These are phyloP conservation scores for Cryptosula pallasiana DNA, from an alignment of 2,888 invertebrate species.

Conservation along the genomic window DNA sequence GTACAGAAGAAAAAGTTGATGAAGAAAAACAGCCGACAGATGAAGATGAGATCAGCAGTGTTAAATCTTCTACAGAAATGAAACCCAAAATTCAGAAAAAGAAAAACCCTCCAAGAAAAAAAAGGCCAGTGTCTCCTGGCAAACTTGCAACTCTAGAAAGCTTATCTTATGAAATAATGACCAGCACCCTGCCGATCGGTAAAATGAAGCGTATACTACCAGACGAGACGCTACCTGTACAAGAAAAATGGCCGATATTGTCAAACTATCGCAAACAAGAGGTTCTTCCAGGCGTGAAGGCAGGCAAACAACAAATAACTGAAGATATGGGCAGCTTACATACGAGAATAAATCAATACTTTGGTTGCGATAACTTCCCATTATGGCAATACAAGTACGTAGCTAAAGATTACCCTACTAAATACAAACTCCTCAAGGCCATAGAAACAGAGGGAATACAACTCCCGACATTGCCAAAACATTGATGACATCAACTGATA, in stretches of 20 bases:
- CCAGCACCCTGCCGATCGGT: background rate
- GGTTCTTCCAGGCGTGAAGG: slow-evolving; percentile 10
- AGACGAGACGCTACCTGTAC: background rate
- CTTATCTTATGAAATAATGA: slow-evolving; percentile 19
- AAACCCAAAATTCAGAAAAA: background rate
- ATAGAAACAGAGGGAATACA: background rate
- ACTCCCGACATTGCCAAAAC: background rate
- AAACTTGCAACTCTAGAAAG: slow-evolving; percentile 8
- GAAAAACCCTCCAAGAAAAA: background rate
- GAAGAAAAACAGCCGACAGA: background rate
- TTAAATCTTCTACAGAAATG: background rate
- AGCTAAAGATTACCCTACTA: background rate
- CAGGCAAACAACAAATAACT: background rate
- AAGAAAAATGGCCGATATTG: slow-evolving; percentile 4
- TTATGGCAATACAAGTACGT: slow-evolving; percentile 17
- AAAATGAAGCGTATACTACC: slow-evolving; percentile 20
- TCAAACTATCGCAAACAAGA: slow-evolving; percentile 18
- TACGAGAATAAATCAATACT: slow-evolving; percentile 14
- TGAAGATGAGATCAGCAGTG: background rate
- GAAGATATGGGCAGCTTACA: slow-evolving; percentile 12
- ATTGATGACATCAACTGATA: too few relatives aligned
- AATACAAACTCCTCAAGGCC: slow-evolving; percentile 1
- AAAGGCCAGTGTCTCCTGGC: background rate
- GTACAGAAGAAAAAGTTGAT: too few relatives aligned
- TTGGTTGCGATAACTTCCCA: slow-evolving; percentile 18